These are phyloP conservation scores for Notoglanidium macrostoma DNA, from an alignment of 2,797 vertebrate genomes.

Conservation along the genomic window DNA sequence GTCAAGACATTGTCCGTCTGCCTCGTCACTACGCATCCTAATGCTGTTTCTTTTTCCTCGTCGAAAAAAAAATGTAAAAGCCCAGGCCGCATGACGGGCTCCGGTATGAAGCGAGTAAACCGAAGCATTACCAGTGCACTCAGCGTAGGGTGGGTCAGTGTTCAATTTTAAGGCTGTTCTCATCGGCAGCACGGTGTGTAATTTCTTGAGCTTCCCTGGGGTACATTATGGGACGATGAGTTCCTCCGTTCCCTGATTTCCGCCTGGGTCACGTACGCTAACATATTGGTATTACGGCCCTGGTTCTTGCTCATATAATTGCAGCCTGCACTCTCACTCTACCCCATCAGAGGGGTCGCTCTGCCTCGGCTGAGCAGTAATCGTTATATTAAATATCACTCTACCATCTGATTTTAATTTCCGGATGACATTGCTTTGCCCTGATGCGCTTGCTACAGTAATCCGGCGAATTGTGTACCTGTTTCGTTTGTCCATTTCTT, in stretches of 20 bases:
- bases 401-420: conserved; percentile 41
- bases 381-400: conserved; percentile 52
- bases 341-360: conserved; percentile 40
- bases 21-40: background rate
- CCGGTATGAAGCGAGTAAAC: background rate
- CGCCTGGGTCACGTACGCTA: conserved; percentile 25
- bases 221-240: background rate
- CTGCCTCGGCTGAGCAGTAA: conserved; percentile 42
- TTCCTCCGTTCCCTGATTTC: background rate
- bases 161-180: conserved; percentile 4
- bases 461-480: conserved; percentile 34
- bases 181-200: background rate
- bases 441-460: conserved; percentile 1
- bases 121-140: background rate
- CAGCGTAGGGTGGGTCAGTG: background rate
- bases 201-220: background rate
- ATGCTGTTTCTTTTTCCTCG: background rate
- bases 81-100: background rate
- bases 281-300: conserved; percentile 34
- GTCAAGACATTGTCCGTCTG: conserved; percentile 33
- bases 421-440: background rate
- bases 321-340: conserved; percentile 24
- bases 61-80: background rate
- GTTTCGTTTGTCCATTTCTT: conserved; percentile 19
- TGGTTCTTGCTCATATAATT: conserved; percentile 8